Conservation (phyloP, 2,113 vertebrate genomes). For the Muscicapa adusta region DNA sequence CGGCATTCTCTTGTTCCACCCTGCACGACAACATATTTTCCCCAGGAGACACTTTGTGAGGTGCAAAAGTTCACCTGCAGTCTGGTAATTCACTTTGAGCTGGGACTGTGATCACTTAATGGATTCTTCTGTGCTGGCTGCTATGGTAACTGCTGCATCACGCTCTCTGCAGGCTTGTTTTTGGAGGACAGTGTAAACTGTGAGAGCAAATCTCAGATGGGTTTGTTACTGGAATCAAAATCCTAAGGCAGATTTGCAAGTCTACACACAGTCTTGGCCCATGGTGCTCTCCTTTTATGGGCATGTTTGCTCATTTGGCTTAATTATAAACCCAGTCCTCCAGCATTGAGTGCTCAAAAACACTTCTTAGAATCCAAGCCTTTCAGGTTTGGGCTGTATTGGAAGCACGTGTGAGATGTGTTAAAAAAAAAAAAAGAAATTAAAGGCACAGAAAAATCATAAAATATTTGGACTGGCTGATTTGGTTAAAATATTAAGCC, state of each 20-base stretch:
- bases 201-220: constrained; percentile 26
- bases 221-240: constrained; percentile 44
- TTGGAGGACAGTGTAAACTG: neutral
- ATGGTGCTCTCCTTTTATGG: constrained; percentile 11
- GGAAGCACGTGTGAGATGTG: neutral
- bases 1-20: neutral
- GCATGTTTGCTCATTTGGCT: neutral
- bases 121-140: constrained; percentile 40
- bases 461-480: neutral
- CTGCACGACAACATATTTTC: neutral
- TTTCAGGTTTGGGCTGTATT: neutral
- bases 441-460: neutral
- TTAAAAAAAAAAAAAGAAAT: neutral
- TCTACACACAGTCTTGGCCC: neutral
- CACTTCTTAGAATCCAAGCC: neutral
- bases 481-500: neutral
- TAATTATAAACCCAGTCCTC: neutral
- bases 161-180: constrained; percentile 4
- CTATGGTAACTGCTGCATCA: constrained; percentile 62
- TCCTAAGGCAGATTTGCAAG: constrained; percentile 18
- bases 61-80: constrained; percentile 62
- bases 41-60: constrained; percentile 38
- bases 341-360: neutral
- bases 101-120: constrained; percentile 40
- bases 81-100: constrained; percentile 55